Evolutionary conservation across 1,140 invertebrate genomes (phyloP).

Genomic region (Centruroides sculpturatus): DNA sequence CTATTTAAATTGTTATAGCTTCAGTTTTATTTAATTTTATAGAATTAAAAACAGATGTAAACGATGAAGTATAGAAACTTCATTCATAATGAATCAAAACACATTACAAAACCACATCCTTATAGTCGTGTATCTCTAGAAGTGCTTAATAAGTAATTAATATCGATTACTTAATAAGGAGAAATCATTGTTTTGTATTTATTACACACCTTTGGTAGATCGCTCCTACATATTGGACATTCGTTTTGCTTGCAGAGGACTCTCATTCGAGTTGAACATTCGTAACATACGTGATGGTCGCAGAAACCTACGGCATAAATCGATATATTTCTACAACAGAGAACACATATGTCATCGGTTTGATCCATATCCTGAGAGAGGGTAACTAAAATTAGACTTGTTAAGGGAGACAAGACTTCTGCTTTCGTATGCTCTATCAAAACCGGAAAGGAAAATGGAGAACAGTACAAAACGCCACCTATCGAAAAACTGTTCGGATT

Average conservation of each 20-base stretch:
- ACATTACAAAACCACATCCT: conserved; percentile 20
- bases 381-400: no score
- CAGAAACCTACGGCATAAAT: conserved; percentile 67
- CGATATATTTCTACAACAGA: conserved; percentile 72
- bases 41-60: no score
- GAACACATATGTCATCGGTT: conserved; percentile 57
- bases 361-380: background rate
- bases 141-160: no score
- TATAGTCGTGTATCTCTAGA: conserved; percentile 17
- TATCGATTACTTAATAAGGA: conserved; percentile 38
- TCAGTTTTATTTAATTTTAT: no score
- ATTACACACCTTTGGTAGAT: conserved; percentile 62
- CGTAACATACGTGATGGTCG: conserved; percentile 91
- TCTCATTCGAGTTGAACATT: conserved; percentile 81
- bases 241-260: conserved; percentile 83
- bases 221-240: conserved; percentile 84
- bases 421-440: no score
- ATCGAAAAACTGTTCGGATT: no score
- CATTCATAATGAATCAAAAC: background rate
- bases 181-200: conserved; percentile 12
- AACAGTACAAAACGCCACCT: no score
- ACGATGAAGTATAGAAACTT: no score
- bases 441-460: no score
- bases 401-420: no score
- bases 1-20: no score